Base-by-base conservation (phyloP, 2,888 invertebrate species). In the Cynaeus angustus region DNA sequence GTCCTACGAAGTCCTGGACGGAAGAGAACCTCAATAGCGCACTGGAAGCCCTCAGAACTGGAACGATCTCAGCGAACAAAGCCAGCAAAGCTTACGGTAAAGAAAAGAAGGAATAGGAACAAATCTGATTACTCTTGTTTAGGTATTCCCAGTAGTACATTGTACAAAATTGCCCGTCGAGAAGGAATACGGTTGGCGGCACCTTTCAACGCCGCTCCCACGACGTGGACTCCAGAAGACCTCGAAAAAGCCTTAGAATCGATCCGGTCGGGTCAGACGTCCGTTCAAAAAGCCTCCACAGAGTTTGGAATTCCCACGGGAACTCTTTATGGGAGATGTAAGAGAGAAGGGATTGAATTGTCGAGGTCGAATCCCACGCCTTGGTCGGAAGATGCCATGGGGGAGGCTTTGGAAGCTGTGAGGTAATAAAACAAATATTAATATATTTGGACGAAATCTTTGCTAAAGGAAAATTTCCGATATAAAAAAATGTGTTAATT, bases 371-470 rank as follows among this genome's bases (percentile, higher is more conserved):
- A 94, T 86, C 94, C 95, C n/a, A 94, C 95, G 46, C 95, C 95
- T 7, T 96, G 96, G 96, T 94, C 95, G n/a, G 95, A 95, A 83
- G 94, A 94, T 82, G 95, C 95, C 26, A 95, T 96, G 95, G 93
- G 92, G 14, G 95, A 95, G 84, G 96, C 96, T 14, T 87, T 96
- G 46, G 95, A 95, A 84, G 94, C 95, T 74, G 95, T 96, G 75
- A 91, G 94, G 94, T 94, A 84, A n/a, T n/a, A n/a, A n/a, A n/a
- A n/a, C n/a, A n/a, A n/a, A n/a, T n/a, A n/a, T n/a, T n/a, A n/a
- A n/a, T n/a, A n/a, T n/a, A n/a, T n/a, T n/a, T n/a, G n/a, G n/a
- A n/a, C n/a, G n/a, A n/a, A n/a, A n/a, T n/a, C n/a, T n/a, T n/a
- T n/a, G n/a, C n/a, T n/a, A n/a, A n/a, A n/a, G n/a, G n/a, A n/a